These are phyloP conservation scores for Pygmarrhopalites habei DNA, from an alignment of 1,140 invertebrate species.

Conservation along the genomic window DNA sequence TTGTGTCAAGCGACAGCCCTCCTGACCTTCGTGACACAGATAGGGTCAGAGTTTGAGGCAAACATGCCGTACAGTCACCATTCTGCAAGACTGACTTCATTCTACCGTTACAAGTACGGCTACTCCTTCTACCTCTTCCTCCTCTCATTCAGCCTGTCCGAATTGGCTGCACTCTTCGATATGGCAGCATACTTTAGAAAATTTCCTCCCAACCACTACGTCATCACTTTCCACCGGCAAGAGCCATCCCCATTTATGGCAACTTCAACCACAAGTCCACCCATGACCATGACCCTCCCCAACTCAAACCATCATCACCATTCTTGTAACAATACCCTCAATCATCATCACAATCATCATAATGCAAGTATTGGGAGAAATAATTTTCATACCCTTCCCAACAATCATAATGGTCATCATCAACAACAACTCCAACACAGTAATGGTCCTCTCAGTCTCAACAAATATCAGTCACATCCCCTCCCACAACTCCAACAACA, in stretches of 20 bases:
- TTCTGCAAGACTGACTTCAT: slow-evolving; percentile 29
- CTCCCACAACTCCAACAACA: slow-evolving; percentile 6
- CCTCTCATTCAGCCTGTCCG: slow-evolving; percentile 36
- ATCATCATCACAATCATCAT: slow-evolving; percentile 18
- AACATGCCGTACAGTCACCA: slow-evolving; percentile 35
- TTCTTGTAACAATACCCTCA: slow-evolving; percentile 16
- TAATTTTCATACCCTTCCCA: slow-evolving; percentile 14
- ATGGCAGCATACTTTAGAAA: slow-evolving; percentile 40
- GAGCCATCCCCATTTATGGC: slow-evolving; percentile 36
- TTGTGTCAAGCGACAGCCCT: slow-evolving; percentile 39
- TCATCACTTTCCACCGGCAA: slow-evolving; percentile 39
- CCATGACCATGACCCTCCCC: neutral
- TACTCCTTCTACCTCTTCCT: slow-evolving; percentile 39
- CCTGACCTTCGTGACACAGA: slow-evolving; percentile 37
- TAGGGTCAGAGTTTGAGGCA: slow-evolving; percentile 39
- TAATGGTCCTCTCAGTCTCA: neutral
- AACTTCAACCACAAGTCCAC: slow-evolving; percentile 8
- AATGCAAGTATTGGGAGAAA: neutral
- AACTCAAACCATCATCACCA: slow-evolving; percentile 3
- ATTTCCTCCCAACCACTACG: slow-evolving; percentile 38
- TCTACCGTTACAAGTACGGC: slow-evolving; percentile 39
- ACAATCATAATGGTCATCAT: slow-evolving; percentile 7
- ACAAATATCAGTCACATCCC: slow-evolving; percentile 4
- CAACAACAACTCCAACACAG: slow-evolving; percentile 2
- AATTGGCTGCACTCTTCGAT: slow-evolving; percentile 38